These are phyloP conservation scores for Camponotus pennsylvanicus DNA, from an alignment of 1,140 invertebrate genomes.

Conservation along the genomic window DNA sequence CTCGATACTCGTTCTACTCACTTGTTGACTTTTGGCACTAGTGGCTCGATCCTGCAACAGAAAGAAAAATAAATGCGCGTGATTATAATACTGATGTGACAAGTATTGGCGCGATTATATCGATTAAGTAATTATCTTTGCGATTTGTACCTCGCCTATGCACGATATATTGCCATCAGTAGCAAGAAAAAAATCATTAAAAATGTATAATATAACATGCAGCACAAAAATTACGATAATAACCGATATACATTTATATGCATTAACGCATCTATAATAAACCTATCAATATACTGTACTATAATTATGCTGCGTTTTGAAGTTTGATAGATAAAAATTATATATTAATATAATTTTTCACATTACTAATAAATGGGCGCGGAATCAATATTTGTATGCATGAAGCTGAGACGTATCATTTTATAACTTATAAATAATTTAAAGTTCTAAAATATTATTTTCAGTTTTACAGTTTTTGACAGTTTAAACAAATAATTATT, in stretches of 20 bases:
- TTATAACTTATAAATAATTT: no score
- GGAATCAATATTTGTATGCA: no score
- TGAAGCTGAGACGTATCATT: no score
- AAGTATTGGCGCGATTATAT: not conserved
- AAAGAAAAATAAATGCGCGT: constrained; percentile 54
- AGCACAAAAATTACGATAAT: constrained; percentile 21
- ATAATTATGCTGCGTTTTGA: not conserved
- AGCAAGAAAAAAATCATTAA: not conserved
- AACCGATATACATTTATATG: not conserved
- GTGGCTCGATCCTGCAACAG: constrained; percentile 73
- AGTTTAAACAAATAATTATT: no score
- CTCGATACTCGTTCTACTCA: constrained; percentile 71
- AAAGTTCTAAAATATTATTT: no score
- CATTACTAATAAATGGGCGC: not conserved
- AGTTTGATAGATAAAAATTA: not conserved
- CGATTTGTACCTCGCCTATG: not conserved
- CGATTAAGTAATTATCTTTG: constrained; percentile 20
- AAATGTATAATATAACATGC: not conserved
- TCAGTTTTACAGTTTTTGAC: no score
- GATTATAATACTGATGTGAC: constrained; percentile 29
- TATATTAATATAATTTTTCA: not conserved
- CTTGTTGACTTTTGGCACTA: constrained; percentile 75
- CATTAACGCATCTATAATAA: constrained; percentile 1
- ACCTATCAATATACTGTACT: not conserved
- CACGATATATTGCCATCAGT: not conserved